Evolutionary conservation across 2,888 invertebrate species (phyloP), one percentile per base, ranked within the genome.

Genomic region (Epinotia brunnichana): DNA sequence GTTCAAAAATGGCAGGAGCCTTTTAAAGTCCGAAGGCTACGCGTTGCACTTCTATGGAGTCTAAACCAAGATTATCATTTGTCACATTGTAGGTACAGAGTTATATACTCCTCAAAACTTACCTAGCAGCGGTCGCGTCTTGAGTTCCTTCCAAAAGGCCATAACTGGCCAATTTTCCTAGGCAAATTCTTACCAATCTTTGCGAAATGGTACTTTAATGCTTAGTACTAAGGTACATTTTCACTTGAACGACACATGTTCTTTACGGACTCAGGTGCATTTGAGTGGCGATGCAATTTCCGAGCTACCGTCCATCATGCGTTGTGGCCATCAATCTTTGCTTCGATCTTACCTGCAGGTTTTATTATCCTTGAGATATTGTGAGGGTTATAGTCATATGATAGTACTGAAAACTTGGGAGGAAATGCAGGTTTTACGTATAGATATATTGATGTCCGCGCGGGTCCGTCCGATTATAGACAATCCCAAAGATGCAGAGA

Each of bases 281-380:
- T 81, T 83, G 82, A 85, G 85, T 81, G 79, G 76, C 73, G 77
- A 75, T 80, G 83, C 84, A 82, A 83, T 85, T 82, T 83, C 75
- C 76, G 75, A 69, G 17, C 11, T 74, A 73, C 69, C 76, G 80
- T 81, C 76, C 80, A 78, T 80, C 80, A 80, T 78, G 76, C 79
- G 77, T 79, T 82, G 83, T 80, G 82, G 80, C 81, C 77, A 85
- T 85, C 85, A 83, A 85, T 85, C 84, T 69, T 69, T 17, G 44
- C 67, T 39, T 72, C 72, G 54, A 68, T 61, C 67, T 41, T 13
- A 69, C 63, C 11, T 59, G 60, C 24, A 13, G 41, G 56, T 41
- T 66, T 66, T 66, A 66, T 66, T 66, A 66, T 66, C 21, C 15
- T 57, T 29, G n/a, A 24, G 66, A 66, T 66, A 54, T 48, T 64